A percentile compares a stretch with the other conserved stretches of the same genome.
phyloP scores from a whole-genome alignment of 2,113 vertebrate species.

The Thinocorus orbignyianus region DNA sequence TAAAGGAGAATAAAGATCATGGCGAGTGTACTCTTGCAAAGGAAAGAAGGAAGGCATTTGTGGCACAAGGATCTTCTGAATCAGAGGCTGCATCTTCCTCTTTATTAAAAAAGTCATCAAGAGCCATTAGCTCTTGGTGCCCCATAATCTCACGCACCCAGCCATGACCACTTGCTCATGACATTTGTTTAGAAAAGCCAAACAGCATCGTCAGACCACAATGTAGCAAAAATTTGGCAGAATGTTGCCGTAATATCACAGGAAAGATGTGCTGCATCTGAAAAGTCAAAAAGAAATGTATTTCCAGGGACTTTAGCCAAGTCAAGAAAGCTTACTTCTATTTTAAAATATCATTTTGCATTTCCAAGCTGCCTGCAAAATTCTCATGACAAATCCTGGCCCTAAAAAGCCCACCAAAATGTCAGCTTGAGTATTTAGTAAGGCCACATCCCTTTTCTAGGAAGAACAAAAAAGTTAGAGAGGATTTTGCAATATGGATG shows the following conservation, averaged over 20 bases:
- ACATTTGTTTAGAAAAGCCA: background rate
- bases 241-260: background rate
- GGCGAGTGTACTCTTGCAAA: fast-evolving
- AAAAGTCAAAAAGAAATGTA: background rate
- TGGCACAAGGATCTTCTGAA: background rate
- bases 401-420: background rate
- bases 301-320: constrained; percentile 32
- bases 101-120: background rate
- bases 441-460: background rate
- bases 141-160: background rate
- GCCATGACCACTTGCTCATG: background rate
- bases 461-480: background rate
- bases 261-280: background rate
- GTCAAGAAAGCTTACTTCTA: background rate
- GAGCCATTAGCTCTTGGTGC: background rate
- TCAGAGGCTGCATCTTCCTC: background rate
- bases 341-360: background rate
- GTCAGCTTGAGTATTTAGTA: background rate
- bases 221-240: background rate
- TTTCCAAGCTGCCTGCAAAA: constrained; percentile 5
- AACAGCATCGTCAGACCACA: background rate
- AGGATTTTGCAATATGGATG: background rate
- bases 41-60: background rate
- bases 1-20: background rate
- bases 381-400: background rate